These are phyloP conservation scores for Pinna nobilis DNA, from an alignment of 1,140 invertebrate genomes.

Conservation along the genomic window DNA sequence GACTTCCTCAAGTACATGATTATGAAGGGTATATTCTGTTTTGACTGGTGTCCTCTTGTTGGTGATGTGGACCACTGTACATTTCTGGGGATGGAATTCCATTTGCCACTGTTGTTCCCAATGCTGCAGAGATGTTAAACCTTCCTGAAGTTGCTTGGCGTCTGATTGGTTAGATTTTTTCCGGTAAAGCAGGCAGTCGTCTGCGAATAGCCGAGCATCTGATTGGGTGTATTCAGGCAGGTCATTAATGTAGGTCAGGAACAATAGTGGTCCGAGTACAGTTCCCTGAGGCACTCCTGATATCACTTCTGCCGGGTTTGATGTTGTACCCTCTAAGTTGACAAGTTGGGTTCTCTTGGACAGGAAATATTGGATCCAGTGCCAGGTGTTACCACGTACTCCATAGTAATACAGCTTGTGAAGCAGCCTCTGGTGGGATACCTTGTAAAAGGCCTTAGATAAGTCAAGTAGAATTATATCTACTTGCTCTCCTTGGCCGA, in stretches of 20 bases:
- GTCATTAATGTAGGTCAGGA: constrained; percentile 20
- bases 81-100: constrained; percentile 13
- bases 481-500: constrained; percentile 8
- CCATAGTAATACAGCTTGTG: constrained; percentile 6
- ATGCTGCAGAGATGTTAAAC: neutral
- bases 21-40: constrained; percentile 5
- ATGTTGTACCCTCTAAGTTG: constrained; percentile 8
- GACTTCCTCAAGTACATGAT: constrained; percentile 6
- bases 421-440: constrained; percentile 10
- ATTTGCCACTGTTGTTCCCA: neutral
- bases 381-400: neutral
- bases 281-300: constrained; percentile 17
- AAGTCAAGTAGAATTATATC: constrained; percentile 21
- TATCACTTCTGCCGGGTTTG: neutral
- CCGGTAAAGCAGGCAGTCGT: constrained; percentile 16
- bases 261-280: constrained; percentile 7
- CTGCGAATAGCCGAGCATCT: constrained; percentile 14
- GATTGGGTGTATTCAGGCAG: neutral
- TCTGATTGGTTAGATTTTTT: too few relatives aligned
- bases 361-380: constrained; percentile 11
- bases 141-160: neutral
- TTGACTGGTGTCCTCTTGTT: neutral
- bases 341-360: constrained; percentile 8
- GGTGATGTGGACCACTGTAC: constrained; percentile 12
- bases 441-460: constrained; percentile 24